Base-by-base conservation (phyloP, 2,888 invertebrate genomes). In the Atherix ibis region DNA sequence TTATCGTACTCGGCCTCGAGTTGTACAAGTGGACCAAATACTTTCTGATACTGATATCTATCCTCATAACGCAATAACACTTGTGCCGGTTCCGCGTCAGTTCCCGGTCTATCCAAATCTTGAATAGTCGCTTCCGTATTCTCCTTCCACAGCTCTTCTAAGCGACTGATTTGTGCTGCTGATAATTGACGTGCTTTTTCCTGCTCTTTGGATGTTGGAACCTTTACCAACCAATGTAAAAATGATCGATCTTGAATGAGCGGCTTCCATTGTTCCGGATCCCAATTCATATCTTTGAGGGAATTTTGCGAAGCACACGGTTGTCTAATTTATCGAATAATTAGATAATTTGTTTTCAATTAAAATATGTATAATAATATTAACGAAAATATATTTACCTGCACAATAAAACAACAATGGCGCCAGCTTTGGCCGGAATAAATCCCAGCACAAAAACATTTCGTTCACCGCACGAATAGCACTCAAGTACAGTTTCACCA, bases 241-340 rank as follows among this genome's bases (percentile, higher is more conserved):
- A 98, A 92, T 47, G 88, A 87, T 9, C 95, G 82, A 62, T 97
- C 97, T 44, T 87, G 79, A 55, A 99, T 98, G 43, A 98, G 64
- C 1, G 97, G 95, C 60, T 95, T 94, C 97, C 97, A 97, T 53
- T 94, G 91, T 44, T 89, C 89, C 55, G 94, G 94, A 64, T 97
- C 95, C 88, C 97, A 98, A 60, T 95, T 97, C 88, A 95, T 92
- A 54, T 97, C 97, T 63, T 97, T 97, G 27, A 97, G 66, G 10
- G 91, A 91, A 53, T 85, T 91, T 56, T 95, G 91, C 4, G 94
- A 88, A 18, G 97, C 95, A 64, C 98, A 99, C 3, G 98, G 98
- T 63, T 95, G 94, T 2, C 70, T 70, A 30, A n/a, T n/a, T n/a
- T n/a, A n/a, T n/a, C n/a, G n/a, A n/a, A n/a, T n/a, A n/a, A n/a